Conservation (phyloP, 2,888 invertebrate species). For the Diplazon laetatorius region DNA sequence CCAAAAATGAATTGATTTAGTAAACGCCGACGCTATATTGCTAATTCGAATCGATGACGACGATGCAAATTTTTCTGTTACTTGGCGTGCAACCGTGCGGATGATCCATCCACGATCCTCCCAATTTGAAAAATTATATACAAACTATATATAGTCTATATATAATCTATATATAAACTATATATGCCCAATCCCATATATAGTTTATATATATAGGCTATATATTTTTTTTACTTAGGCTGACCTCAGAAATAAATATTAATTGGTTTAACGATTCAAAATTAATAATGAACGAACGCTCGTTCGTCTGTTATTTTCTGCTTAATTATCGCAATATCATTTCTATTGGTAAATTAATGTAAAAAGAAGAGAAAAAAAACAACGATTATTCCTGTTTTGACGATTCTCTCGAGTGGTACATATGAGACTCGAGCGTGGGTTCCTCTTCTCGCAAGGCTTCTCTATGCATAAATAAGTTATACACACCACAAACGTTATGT, state of each 20-base stretch:
- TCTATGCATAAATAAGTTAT: conserved; percentile 39
- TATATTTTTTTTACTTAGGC: no score
- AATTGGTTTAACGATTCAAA: conserved; percentile 8
- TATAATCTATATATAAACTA: no score
- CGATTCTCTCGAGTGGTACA: conserved; percentile 38
- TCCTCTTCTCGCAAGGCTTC: conserved; percentile 34
- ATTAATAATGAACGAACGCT: background rate
- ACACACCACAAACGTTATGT: conserved; percentile 20
- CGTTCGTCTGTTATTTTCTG: conserved; percentile 8
- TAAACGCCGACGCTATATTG: background rate
- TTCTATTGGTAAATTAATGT: conserved; percentile 17
- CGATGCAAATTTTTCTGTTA: background rate
- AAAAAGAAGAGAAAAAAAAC: background rate
- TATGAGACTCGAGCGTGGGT: conserved; percentile 45
- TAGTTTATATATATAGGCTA: no score
- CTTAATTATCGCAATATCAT: conserved; percentile 18
- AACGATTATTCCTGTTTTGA: conserved; percentile 41
- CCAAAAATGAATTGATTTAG: background rate
- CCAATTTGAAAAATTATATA: no score
- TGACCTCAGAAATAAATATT: background rate
- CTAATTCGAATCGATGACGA: background rate
- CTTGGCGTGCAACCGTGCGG: background rate
- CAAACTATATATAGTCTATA: no score
- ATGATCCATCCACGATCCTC: no score
- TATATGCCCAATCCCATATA: no score